These are phyloP conservation scores for Anthoscopus minutus DNA, from an alignment of 2,113 vertebrate species.

Conservation along the genomic window DNA sequence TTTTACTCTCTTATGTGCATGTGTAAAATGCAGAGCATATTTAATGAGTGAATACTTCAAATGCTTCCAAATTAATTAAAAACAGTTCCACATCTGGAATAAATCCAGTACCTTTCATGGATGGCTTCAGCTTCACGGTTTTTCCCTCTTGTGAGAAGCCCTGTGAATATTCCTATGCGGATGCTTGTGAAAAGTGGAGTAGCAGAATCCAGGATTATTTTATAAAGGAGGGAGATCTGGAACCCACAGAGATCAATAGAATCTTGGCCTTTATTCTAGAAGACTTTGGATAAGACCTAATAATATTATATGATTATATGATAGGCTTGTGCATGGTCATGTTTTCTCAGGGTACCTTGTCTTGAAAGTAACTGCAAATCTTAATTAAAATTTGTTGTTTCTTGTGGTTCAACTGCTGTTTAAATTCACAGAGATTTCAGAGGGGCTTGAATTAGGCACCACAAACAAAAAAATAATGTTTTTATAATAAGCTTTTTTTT, in stretches of 20 bases:
- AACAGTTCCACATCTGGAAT: conserved; percentile 47
- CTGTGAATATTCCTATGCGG: neutral
- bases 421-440: neutral
- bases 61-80: conserved; percentile 57
- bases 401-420: neutral
- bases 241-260: neutral
- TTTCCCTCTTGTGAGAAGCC: conserved; percentile 1
- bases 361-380: neutral
- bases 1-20: neutral
- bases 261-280: neutral
- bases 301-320: neutral
- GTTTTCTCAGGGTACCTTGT: neutral
- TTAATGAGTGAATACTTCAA: conserved; percentile 47
- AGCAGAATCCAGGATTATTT: neutral
- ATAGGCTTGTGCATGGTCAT: fast-evolving
- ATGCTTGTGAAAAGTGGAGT: neutral
- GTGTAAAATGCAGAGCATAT: conserved; percentile 29
- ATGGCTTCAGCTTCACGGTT: neutral
- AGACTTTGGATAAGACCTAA: neutral
- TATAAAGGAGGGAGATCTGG: neutral
- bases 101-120: conserved; percentile 54
- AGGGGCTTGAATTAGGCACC: neutral
- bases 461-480: neutral
- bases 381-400: neutral
- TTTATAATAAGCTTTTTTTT: neutral